Percentiles rank a stretch among this genome's conserved stretches.
Evolutionary conservation across 2,113 vertebrate species (phyloP).

Genomic region (Festucalex cinctus): DNA sequence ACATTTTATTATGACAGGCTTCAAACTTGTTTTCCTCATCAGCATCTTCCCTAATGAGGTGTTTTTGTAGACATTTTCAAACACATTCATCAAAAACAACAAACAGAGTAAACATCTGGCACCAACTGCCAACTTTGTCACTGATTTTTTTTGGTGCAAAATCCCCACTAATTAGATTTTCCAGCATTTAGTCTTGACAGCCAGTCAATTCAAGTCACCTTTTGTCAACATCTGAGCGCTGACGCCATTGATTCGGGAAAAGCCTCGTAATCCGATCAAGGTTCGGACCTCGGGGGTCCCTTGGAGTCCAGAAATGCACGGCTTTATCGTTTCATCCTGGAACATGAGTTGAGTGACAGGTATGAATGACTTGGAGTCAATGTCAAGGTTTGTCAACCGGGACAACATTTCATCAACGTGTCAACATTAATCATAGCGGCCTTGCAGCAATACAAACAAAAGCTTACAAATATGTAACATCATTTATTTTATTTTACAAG

Average conservation of each 20-base stretch:
- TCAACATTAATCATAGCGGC: background rate
- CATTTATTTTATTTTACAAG: slow-evolving; percentile 1
- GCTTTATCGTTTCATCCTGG: background rate
- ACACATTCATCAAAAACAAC: background rate
- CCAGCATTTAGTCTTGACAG: background rate
- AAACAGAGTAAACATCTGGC: background rate
- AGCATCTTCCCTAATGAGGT: background rate
- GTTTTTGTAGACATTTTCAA: background rate
- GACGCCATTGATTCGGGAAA: background rate
- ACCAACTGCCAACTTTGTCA: background rate
- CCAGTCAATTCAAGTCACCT: background rate
- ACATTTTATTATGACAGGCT: background rate
- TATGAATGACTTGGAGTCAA: background rate
- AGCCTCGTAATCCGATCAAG: background rate
- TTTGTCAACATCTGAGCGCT: background rate
- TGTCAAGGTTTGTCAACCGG: background rate
- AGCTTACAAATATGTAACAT: background rate
- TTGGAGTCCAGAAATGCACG: background rate
- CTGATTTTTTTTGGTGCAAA: background rate
- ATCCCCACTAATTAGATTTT: background rate
- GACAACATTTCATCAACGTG: background rate
- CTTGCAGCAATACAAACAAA: background rate
- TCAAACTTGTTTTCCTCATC: slow-evolving; percentile 3
- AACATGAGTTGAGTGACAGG: background rate
- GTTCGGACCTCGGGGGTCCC: background rate